Percentiles rank a stretch among this genome's conserved stretches.
phyloP scores from a whole-genome alignment of 2,888 invertebrate species.

The Drosophila nr. fundita region DNA sequence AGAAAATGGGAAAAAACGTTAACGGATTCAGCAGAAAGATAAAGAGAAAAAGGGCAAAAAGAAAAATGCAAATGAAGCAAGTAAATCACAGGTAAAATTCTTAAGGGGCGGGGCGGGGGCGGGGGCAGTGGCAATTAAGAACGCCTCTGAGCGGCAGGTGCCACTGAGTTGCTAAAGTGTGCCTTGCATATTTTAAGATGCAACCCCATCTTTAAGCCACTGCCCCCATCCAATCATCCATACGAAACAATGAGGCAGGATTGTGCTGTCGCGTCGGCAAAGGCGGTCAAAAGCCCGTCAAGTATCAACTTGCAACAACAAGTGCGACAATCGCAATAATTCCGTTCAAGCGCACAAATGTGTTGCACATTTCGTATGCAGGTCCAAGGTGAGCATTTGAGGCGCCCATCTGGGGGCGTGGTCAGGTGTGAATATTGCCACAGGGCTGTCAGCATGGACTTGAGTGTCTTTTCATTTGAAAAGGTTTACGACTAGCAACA shows the following conservation, averaged over 20 bases:
- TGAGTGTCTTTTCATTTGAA: slow-evolving; percentile 46
- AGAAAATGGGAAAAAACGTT: background rate
- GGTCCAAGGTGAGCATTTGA: slow-evolving; percentile 46
- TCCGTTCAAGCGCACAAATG: slow-evolving; percentile 71
- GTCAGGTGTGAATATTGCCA: slow-evolving; percentile 46
- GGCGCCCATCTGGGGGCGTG: slow-evolving; percentile 36
- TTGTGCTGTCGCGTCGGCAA: slow-evolving; percentile 44
- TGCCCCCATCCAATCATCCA: background rate
- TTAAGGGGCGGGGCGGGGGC: background rate
- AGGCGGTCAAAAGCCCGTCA: slow-evolving; percentile 76
- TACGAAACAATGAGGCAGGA: slow-evolving; percentile 29
- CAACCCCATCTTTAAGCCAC: background rate
- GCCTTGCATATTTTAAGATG: slow-evolving; percentile 69
- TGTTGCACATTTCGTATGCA: slow-evolving; percentile 74
- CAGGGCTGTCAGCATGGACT: slow-evolving; percentile 48
- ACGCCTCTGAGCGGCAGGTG: slow-evolving; percentile 51
- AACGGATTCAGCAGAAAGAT: background rate
- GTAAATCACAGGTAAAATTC: slow-evolving; percentile 3
- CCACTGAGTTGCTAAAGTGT: slow-evolving; percentile 63
- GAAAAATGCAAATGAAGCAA: slow-evolving; percentile 26
- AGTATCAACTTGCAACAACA: slow-evolving; percentile 51
- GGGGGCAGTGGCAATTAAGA: slow-evolving; percentile 49
- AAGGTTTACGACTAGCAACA: slow-evolving; percentile 23
- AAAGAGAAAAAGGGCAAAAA: background rate
- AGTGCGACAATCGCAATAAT: slow-evolving; percentile 44